Evolutionary conservation across 2,113 vertebrate genomes (phyloP).

Genomic region (Podarcis cretensis): DNA sequence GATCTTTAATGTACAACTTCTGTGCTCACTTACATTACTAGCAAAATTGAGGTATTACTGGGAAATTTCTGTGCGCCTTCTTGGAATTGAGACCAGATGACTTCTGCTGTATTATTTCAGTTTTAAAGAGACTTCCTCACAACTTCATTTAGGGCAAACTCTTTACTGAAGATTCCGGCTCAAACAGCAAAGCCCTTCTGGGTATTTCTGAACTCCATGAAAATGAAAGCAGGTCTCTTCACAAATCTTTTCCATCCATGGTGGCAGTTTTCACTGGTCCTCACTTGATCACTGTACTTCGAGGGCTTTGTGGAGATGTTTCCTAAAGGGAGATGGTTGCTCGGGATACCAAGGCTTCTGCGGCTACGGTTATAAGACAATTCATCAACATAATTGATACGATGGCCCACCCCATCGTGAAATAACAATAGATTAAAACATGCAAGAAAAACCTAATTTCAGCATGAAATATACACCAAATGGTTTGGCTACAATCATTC

Average conservation of each 20-base stretch:
- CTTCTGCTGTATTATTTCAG: background rate
- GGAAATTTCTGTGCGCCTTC: background rate
- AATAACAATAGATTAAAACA: background rate
- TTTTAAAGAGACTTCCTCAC: conserved; percentile 18
- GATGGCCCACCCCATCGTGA: background rate
- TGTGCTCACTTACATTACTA: background rate
- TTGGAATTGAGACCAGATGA: conserved; percentile 7
- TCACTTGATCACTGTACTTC: conserved; percentile 45
- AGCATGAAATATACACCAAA: background rate
- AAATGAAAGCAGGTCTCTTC: conserved; percentile 46
- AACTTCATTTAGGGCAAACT: conserved; percentile 13
- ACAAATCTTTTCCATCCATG: conserved; percentile 54
- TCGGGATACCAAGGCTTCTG: background rate
- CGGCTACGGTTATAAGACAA: conserved; percentile 15
- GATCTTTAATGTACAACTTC: background rate
- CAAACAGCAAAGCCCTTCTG: conserved; percentile 45
- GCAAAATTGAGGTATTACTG: background rate
- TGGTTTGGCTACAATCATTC: background rate
- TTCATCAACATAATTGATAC: background rate
- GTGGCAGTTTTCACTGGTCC: conserved; percentile 56
- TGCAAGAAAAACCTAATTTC: background rate
- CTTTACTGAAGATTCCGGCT: conserved; percentile 39
- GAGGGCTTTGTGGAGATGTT: conserved; percentile 48
- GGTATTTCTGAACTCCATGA: conserved; percentile 26
- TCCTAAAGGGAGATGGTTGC: conserved; percentile 18